Evolutionary conservation across 2,888 invertebrate species (phyloP).

Genomic region (Camponotus fellah): DNA sequence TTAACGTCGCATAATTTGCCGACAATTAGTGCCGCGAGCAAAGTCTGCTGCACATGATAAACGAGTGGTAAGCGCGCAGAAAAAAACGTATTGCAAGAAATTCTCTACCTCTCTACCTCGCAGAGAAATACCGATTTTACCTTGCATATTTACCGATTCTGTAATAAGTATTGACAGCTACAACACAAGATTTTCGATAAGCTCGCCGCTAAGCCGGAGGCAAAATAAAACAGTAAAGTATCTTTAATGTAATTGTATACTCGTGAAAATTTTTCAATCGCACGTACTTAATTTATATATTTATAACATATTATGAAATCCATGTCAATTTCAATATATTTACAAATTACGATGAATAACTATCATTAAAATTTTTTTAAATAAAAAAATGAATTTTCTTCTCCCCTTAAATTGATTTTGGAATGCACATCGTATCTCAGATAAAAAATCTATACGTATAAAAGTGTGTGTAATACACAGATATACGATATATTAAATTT

Average conservation of each 20-base stretch:
- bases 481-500: neutral
- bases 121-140: neutral
- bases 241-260: neutral
- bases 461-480: neutral
- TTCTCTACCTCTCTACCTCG: neutral
- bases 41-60: slow-evolving; percentile 40
- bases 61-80: neutral
- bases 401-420: neutral
- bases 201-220: neutral
- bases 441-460: neutral
- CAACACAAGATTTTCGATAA: slow-evolving; percentile 24
- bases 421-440: neutral
- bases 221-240: neutral
- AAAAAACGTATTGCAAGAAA: slow-evolving; percentile 9
- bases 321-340: neutral
- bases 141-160: neutral
- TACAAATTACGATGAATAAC: neutral
- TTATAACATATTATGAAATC: neutral
- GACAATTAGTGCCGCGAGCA: slow-evolving; percentile 42
- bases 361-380: neutral
- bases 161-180: slow-evolving; percentile 29
- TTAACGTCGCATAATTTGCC: slow-evolving; percentile 48
- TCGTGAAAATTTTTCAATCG: neutral
- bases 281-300: neutral
- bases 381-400: neutral